Evolutionary conservation across 2,113 vertebrate species (phyloP).

Genomic region (Neogobius melanostomus): DNA sequence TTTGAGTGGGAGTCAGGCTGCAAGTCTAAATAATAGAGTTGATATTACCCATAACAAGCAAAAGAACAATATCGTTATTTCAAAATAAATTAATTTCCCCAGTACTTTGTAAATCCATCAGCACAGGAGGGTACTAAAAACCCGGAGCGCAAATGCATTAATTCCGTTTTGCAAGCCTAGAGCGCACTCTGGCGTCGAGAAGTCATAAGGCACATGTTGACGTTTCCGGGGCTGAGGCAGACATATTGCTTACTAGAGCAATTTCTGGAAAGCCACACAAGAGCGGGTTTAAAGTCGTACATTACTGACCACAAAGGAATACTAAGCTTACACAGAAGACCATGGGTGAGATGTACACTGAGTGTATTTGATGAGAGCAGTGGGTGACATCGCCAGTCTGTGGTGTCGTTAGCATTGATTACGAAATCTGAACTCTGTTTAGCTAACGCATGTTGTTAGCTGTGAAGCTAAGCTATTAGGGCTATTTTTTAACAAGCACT

Average conservation of each 20-base stretch:
- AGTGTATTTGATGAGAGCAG: no score
- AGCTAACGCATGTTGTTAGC: slow-evolving; percentile 44
- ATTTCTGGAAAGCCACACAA: slow-evolving; percentile 67
- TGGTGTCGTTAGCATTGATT: slow-evolving; percentile 10
- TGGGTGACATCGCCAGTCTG: background rate
- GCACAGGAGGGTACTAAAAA: no score
- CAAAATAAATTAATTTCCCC: no score
- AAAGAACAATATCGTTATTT: no score
- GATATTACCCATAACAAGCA: no score
- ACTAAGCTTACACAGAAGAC: slow-evolving; percentile 30
- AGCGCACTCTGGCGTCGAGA: slow-evolving; percentile 49
- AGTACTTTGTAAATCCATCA: no score
- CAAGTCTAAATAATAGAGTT: no score
- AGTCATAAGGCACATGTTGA: slow-evolving; percentile 46
- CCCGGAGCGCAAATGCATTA: no score
- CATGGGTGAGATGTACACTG: slow-evolving; percentile 71
- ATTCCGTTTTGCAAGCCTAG: background rate
- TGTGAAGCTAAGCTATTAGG: slow-evolving; percentile 12
- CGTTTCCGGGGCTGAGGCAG: slow-evolving; percentile 60
- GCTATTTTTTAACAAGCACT: slow-evolving; percentile 16
- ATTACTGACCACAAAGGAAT: slow-evolving; percentile 27
- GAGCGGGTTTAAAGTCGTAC: slow-evolving; percentile 43
- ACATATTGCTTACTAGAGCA: slow-evolving; percentile 79
- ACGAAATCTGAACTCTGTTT: slow-evolving; percentile 48
- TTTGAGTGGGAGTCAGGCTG: no score